Evolutionary conservation across 2,113 vertebrate genomes (phyloP).

Genomic region (Neotoma lepida): DNA sequence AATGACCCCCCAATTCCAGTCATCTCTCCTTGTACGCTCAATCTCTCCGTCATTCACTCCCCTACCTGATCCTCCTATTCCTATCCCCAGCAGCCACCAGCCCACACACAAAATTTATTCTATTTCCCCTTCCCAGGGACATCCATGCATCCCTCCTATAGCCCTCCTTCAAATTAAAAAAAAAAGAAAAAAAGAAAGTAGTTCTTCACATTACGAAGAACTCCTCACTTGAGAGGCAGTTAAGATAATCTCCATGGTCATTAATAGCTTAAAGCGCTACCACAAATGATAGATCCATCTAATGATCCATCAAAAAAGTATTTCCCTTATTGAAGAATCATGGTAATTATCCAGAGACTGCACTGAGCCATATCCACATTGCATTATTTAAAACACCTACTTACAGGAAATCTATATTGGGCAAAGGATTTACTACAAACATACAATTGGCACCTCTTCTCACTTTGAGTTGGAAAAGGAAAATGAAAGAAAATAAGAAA

Average conservation of each 20-base stretch:
- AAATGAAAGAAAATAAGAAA: conserved; percentile 60
- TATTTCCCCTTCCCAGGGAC: background rate
- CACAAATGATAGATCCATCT: conserved; percentile 52
- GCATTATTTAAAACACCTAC: conserved; percentile 77
- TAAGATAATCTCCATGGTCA: conserved; percentile 48
- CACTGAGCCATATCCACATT: conserved; percentile 53
- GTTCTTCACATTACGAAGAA: conserved; percentile 47
- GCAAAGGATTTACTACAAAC: conserved; percentile 54
- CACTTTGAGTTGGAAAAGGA: conserved; percentile 6
- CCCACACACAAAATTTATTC: background rate
- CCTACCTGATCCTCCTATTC: background rate
- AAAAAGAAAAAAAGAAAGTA: background rate
- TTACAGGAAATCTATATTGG: conserved; percentile 69
- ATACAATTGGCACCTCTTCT: background rate
- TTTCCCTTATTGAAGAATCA: conserved; percentile 58
- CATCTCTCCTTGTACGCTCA: background rate
- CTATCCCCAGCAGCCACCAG: background rate
- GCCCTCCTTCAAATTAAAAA: background rate
- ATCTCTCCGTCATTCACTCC: background rate
- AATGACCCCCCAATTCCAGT: background rate
- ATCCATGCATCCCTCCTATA: background rate
- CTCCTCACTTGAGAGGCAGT: conserved; percentile 63
- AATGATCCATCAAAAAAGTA: conserved; percentile 66
- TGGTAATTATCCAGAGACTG: conserved; percentile 64
- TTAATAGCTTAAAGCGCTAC: conserved; percentile 63